Evolutionary conservation across 2,113 vertebrate genomes (phyloP), one percentile per base, ranked within the genome.

Genomic region (Callipepla californica): DNA sequence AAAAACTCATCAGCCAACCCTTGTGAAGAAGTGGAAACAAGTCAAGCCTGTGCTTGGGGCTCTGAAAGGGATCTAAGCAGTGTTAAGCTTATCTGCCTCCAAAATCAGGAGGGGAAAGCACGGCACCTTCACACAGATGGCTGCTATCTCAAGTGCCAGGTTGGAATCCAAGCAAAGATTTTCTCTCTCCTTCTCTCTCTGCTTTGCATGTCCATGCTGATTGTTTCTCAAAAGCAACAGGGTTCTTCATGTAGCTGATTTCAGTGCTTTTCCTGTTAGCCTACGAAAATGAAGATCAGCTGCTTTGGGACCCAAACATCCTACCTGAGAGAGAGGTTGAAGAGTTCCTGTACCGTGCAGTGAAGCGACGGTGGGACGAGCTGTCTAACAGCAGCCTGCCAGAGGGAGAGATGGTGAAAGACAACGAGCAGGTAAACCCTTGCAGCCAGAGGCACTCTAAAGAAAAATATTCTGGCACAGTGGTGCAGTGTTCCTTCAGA

Each of bases 301-400:
- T 99, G 93, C 97, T 99, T 38, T 99, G 99, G 99, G 98, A 97
- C 75, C 99, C 99, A 3, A 98, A 84, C 28, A 90, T 98, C 76
- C 97, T 99, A 21, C 97, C 99, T 0, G 96, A 98, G 89, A 96
- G 96, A n/a, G 98, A 98, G 67, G 98, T 99, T 61, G 98, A 99
- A 59, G 98, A 98, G 66, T 99, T 99, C 92, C 97, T 99, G 36
- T 97, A 98, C 89, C 97, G 97, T 5, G 98, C 98, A 0, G 98
- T 98, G 83, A 98, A 97, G 87, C 96, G 97, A 32, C 85, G 94
- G 34, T 97, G 97, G 95, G 98, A 98, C 0, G 97, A 98, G 95
- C 89, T 83, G 69, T 69, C 96, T 0, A 57, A 93, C 20, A 90
- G 96, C 78, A 95, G 96, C 68, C 91, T 97, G 32, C 97, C 97